Evolutionary conservation across 2,797 vertebrate species (phyloP).

Genomic region (Cynopterus sphinx): DNA sequence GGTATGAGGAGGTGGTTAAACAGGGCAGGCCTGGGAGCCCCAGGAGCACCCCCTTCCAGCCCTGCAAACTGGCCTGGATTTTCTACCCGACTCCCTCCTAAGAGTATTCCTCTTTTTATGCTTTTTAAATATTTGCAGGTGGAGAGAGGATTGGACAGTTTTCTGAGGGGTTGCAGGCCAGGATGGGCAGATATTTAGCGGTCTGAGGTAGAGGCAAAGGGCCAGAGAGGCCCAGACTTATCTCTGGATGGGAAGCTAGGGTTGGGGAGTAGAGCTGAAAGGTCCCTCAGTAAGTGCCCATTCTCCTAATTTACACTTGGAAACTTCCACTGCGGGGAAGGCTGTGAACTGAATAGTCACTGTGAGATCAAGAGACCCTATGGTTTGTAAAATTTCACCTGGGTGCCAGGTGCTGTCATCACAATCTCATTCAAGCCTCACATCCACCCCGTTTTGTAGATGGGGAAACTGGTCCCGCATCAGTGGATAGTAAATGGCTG

Average conservation of each 20-base stretch:
- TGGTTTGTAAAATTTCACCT: background rate
- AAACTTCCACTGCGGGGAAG: background rate
- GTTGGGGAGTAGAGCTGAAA: accelerated
- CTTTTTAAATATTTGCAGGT: constrained; percentile 72
- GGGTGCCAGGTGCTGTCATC: background rate
- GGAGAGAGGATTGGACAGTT: background rate
- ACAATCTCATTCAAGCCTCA: background rate
- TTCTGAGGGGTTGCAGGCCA: background rate
- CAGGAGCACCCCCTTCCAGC: background rate
- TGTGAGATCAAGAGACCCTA: background rate
- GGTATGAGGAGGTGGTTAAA: background rate
- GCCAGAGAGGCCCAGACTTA: background rate
- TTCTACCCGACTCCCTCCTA: background rate
- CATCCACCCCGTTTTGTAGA: background rate
- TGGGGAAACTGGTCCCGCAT: background rate
- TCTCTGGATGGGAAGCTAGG: background rate
- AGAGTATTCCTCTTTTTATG: background rate
- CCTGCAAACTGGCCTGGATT: background rate
- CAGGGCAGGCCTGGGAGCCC: background rate
- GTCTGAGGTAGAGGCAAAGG: background rate
- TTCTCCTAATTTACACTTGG: background rate
- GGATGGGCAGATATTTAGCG: background rate
- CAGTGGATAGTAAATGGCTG: background rate
- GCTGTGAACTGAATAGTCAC: background rate
- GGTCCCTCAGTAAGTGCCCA: background rate